Evolutionary conservation across 2,113 vertebrate genomes (phyloP).

Genomic region (Ophiodon elongatus): DNA sequence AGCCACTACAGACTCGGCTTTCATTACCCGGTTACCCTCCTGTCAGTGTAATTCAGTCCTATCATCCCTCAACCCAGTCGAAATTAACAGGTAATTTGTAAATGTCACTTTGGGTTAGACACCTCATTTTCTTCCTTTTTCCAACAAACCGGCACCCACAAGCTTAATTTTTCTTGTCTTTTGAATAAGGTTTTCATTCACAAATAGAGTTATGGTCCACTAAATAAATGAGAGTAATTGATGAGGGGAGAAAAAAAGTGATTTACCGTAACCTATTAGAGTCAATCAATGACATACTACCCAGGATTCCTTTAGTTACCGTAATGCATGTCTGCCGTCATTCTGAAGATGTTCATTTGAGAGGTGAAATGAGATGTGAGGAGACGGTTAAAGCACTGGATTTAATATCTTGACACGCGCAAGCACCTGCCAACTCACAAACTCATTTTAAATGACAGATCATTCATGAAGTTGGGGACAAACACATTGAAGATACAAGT

Average conservation of each 20-base stretch:
- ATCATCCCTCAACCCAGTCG: constrained; percentile 99
- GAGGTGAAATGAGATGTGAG: constrained; percentile 60
- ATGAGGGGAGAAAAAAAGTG: constrained; percentile 87
- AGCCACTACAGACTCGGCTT: constrained; percentile 90
- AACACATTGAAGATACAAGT: background rate
- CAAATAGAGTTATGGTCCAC: constrained; percentile 98
- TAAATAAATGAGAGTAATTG: constrained; percentile 99
- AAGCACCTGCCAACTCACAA: constrained; percentile 13
- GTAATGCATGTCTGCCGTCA: constrained; percentile 51
- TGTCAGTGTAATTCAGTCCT: constrained; percentile 97
- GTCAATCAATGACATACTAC: constrained; percentile 89
- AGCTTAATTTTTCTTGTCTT: constrained; percentile 98
- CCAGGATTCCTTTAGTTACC: constrained; percentile 67
- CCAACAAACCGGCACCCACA: constrained; percentile 92
- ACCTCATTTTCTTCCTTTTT: constrained; percentile 97
- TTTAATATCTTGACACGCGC: constrained; percentile 17
- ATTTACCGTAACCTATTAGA: constrained; percentile 92
- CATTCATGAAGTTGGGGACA: background rate
- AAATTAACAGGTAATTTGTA: constrained; percentile 99
- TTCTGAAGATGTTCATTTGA: constrained; percentile 55
- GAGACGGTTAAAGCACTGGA: constrained; percentile 36
- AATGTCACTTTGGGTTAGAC: constrained; percentile 99
- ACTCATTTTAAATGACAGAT: background rate
- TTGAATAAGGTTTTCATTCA: constrained; percentile 99
- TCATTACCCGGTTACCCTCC: constrained; percentile 92